Evolutionary conservation across 2,888 invertebrate genomes (phyloP).

Genomic region (Nematopogon swammerdamellus): DNA sequence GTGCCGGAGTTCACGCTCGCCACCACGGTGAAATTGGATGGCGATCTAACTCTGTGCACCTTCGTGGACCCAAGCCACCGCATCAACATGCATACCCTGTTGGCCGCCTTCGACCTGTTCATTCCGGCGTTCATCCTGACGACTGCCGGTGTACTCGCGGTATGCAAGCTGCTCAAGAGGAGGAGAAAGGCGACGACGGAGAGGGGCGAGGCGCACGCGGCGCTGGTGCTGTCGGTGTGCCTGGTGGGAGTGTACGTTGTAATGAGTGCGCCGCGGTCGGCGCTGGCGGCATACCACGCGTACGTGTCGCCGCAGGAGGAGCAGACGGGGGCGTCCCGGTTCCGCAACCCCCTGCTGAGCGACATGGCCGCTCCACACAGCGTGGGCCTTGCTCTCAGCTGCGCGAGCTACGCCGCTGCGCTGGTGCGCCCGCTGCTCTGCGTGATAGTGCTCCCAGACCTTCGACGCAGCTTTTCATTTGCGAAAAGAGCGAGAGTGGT

Average conservation of each 20-base stretch:
- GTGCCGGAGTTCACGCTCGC: slow-evolving; percentile 58
- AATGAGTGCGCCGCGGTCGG: slow-evolving; percentile 34
- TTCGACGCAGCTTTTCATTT: slow-evolving; percentile 12
- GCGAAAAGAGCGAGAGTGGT: background rate
- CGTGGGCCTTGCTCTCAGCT: slow-evolving; percentile 25
- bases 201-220: slow-evolving; percentile 24
- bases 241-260: slow-evolving; percentile 30
- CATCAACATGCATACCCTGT: slow-evolving; percentile 34
- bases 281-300: slow-evolving; percentile 26
- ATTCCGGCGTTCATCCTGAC: slow-evolving; percentile 34
- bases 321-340: slow-evolving; percentile 15
- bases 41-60: slow-evolving; percentile 40
- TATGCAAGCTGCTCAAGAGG: slow-evolving; percentile 29
- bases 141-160: slow-evolving; percentile 23
- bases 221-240: slow-evolving; percentile 36
- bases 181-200: slow-evolving; percentile 19
- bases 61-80: slow-evolving; percentile 49
- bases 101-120: slow-evolving; percentile 37
- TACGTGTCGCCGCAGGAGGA: slow-evolving; percentile 23
- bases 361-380: slow-evolving; percentile 18
- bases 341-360: slow-evolving; percentile 12
- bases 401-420: slow-evolving; percentile 23
- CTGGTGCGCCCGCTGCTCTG: slow-evolving; percentile 23
- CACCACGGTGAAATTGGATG: slow-evolving; percentile 35
- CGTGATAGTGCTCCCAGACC: slow-evolving; percentile 20